Base-by-base conservation (phyloP, 1,140 invertebrate genomes). In the Muscidifurax raptorellus region DNA sequence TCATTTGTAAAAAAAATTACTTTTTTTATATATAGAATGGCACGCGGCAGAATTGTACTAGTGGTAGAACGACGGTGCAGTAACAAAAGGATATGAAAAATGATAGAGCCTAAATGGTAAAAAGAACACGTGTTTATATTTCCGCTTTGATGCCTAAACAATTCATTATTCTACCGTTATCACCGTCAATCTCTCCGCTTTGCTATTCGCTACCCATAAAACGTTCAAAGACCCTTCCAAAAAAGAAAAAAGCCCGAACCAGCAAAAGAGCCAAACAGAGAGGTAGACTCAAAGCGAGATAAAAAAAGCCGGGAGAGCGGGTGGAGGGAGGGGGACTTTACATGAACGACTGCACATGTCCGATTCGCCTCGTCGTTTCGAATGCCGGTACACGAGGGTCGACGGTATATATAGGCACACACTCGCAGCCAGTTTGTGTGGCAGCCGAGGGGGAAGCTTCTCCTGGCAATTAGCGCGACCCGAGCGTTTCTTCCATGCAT, bases 401-500 rank as follows among this genome's bases (percentile, higher is more conserved):
- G 36, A 80, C 32, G 52, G 22, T 40, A 12, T 40, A 40, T 9
- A 40, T 18, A 59, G 18, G 18, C 52, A 18, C 22, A 59, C 18
- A 59, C 66, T 30, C 28, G n/a, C n/a, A 18, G 27, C 27, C 66
- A 59, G 66, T 30, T 69, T 12, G 66, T 28, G 27, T 28, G 66
- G 15, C 66, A 69, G 66, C 27, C 66, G 13, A 80, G 32, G 66
- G 79, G 27, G 30, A 67, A 52, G 52, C 52, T 80, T 52, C 25
- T 67, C 36, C 18, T 28, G 79, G 40, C 67, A 80, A 80, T 80
- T 71, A 80, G 36, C 66, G 32, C 66, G 36, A 15, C 13, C 15
- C 32, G 64, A 47, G 71, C 69, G 27, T 81, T 28, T 59, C 27
- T 59, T 32, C 47, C 28, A 0, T 28, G 22, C 40, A 1, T 40